Conservation (phyloP, 1,140 invertebrate species). For the Maconellicoccus hirsutus region DNA sequence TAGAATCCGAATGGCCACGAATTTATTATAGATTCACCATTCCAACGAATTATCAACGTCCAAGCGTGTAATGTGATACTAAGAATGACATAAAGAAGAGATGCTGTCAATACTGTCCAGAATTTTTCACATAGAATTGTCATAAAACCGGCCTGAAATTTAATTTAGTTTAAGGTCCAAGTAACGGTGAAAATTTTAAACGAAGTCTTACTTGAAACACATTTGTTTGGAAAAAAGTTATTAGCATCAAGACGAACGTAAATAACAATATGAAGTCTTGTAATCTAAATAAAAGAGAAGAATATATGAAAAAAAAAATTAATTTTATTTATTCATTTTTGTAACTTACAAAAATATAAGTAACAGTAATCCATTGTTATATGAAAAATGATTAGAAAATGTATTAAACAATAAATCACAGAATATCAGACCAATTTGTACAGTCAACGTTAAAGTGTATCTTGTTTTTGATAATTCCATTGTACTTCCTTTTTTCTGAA, state of each 20-base stretch:
- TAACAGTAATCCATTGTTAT: not conserved
- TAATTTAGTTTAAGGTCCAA: not conserved
- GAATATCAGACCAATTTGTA: constrained; percentile 25
- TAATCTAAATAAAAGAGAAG: constrained; percentile 24
- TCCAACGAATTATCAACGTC: constrained; percentile 25
- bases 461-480: constrained; percentile 21
- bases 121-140: constrained; percentile 27
- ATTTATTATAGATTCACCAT: constrained; percentile 23
- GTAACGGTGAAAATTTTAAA: not conserved
- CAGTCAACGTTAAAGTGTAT: constrained; percentile 16
- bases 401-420: constrained; percentile 26
- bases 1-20: constrained; percentile 23
- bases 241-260: constrained; percentile 25
- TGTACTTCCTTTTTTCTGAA: not conserved
- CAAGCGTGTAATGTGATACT: constrained; percentile 26
- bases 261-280: constrained; percentile 27
- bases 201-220: constrained; percentile 26
- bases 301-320: not conserved
- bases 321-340: not conserved
- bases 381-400: constrained; percentile 25
- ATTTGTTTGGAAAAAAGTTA: constrained; percentile 28
- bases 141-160: constrained; percentile 27
- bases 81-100: constrained; percentile 24
- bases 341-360: constrained; percentile 11
- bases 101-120: constrained; percentile 17